phyloP scores from a whole-genome alignment of 2,888 invertebrate species.

The Lasius platythorax region DNA sequence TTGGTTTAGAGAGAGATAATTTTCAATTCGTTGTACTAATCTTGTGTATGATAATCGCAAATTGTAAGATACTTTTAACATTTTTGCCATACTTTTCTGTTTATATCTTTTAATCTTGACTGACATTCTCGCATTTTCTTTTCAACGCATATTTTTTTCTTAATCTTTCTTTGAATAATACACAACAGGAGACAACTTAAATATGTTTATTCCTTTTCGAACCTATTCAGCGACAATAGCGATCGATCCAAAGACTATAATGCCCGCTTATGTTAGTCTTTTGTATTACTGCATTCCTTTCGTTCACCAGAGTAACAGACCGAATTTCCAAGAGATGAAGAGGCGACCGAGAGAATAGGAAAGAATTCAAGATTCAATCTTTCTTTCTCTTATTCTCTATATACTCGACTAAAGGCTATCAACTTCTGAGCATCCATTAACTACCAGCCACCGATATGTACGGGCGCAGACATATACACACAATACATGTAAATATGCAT shows the following conservation, averaged over 20 bases:
- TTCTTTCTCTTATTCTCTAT: neutral
- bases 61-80: neutral
- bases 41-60: neutral
- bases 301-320: conserved; percentile 50
- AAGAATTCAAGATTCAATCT: conserved; percentile 61
- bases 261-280: neutral
- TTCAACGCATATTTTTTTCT: neutral
- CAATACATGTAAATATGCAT: neutral
- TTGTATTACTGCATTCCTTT: neutral
- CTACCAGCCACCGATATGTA: conserved; percentile 66
- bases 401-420: conserved; percentile 75
- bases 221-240: neutral
- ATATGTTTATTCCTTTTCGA: neutral
- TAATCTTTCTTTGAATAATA: neutral
- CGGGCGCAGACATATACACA: conserved; percentile 25
- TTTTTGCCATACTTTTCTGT: neutral
- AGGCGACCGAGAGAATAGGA: conserved; percentile 51
- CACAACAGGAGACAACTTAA: neutral
- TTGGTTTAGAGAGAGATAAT: neutral
- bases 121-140: neutral
- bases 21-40: neutral
- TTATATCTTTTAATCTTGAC: neutral
- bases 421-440: conserved; percentile 79
- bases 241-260: neutral
- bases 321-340: conserved; percentile 62